Evolutionary conservation across 2,797 vertebrate species (phyloP).

Genomic region (Peromyscus attwateri): DNA sequence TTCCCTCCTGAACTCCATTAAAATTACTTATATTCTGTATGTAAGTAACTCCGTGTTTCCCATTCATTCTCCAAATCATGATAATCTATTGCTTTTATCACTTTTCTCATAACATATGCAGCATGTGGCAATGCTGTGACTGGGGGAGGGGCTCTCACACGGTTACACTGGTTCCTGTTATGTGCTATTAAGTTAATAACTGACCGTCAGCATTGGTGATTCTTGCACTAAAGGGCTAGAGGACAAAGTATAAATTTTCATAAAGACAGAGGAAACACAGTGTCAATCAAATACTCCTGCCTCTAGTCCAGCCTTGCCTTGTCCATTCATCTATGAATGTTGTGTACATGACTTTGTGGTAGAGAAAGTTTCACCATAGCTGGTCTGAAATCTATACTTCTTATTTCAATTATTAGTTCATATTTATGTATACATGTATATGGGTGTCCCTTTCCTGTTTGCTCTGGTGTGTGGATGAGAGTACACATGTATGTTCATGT

Average conservation of each 20-base stretch:
- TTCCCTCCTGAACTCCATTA: slow-evolving; percentile 49
- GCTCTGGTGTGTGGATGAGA: neutral
- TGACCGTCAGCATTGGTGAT: neutral
- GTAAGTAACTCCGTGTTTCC: slow-evolving; percentile 38
- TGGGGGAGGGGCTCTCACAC: neutral
- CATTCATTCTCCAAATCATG: neutral
- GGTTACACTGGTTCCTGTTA: neutral
- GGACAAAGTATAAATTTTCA: slow-evolving; percentile 44
- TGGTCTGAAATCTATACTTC: neutral
- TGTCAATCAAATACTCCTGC: neutral
- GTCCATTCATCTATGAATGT: neutral
- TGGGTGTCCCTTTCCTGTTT: neutral
- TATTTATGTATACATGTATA: neutral
- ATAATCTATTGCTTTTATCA: neutral
- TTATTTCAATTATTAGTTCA: neutral
- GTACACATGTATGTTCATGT: neutral
- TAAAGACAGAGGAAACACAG: neutral
- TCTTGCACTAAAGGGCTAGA: neutral
- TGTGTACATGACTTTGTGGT: neutral
- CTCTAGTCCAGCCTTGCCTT: neutral
- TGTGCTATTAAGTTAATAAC: slow-evolving; percentile 17
- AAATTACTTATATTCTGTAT: slow-evolving; percentile 45
- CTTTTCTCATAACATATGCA: slow-evolving; percentile 52
- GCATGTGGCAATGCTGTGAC: neutral
- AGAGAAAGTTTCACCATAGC: slow-evolving; percentile 1